Evolutionary conservation across 2,888 invertebrate species (phyloP).

Genomic region (Phania funesta): DNA sequence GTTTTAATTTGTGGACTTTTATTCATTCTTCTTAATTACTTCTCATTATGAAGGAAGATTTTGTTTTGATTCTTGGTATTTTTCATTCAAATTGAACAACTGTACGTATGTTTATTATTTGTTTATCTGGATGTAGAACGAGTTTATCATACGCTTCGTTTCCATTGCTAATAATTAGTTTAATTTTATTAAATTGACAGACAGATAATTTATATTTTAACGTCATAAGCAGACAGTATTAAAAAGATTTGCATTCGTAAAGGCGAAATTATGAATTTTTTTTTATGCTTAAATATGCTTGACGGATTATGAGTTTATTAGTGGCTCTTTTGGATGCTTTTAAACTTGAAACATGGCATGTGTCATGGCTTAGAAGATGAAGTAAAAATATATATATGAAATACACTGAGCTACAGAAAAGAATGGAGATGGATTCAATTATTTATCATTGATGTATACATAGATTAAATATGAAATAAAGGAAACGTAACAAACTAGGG

Average conservation of each 20-base stretch:
- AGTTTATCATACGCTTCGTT: not conserved
- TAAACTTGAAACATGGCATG: slow-evolving; percentile 7
- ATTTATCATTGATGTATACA: too few species aligned
- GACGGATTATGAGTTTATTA: slow-evolving; percentile 34
- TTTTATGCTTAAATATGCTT: not conserved
- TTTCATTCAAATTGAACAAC: not conserved
- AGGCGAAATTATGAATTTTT: not conserved
- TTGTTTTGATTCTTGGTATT: not conserved
- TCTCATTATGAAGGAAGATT: too few species aligned
- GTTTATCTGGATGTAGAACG: not conserved
- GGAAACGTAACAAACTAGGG: too few species aligned
- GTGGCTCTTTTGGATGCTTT: slow-evolving; percentile 14
- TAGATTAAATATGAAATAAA: too few species aligned
- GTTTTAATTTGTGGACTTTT: too few species aligned
- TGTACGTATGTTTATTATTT: not conserved
- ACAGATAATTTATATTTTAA: not conserved
- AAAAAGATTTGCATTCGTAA: not conserved
- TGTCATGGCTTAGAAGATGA: not conserved
- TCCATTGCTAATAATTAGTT: not conserved
- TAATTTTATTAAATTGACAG: not conserved
- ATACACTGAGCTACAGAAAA: too few species aligned
- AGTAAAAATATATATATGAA: not conserved
- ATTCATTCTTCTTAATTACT: too few species aligned
- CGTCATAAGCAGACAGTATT: not conserved
- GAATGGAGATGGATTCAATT: too few species aligned